Percentiles rank a stretch among this genome's conserved stretches.
These are phyloP conservation scores for Strigops habroptila DNA, from an alignment of 2,113 vertebrate species.

Conservation along the genomic window DNA sequence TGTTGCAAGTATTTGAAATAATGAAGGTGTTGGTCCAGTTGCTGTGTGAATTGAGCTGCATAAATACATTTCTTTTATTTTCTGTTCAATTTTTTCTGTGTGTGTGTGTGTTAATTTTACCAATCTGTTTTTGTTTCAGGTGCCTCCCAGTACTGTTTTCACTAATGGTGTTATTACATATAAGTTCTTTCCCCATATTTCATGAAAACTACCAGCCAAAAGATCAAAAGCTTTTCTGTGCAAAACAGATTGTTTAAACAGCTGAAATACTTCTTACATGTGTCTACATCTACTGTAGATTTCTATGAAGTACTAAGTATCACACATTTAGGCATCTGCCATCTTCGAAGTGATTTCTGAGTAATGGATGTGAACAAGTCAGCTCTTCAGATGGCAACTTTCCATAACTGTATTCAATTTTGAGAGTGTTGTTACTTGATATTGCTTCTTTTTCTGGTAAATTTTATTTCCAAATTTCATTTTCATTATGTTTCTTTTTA, in stretches of 20 bases:
- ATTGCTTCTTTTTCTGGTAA: conserved; percentile 45
- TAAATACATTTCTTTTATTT: conserved; percentile 53
- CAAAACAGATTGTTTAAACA: conserved; percentile 69
- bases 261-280: conserved; percentile 43
- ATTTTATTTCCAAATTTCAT: conserved; percentile 65
- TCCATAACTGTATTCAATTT: conserved; percentile 54
- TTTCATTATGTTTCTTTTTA: conserved; percentile 44
- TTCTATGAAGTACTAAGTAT: conserved; percentile 58
- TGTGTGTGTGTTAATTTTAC: background rate
- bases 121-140: conserved; percentile 36
- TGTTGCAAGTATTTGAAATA: conserved; percentile 28
- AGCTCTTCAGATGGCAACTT: conserved; percentile 46
- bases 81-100: background rate
- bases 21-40: conserved; percentile 25
- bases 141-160: conserved; percentile 47
- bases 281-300: conserved; percentile 35
- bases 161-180: conserved; percentile 58
- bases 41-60: background rate
- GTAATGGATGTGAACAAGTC: conserved; percentile 51
- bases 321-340: conserved; percentile 45
- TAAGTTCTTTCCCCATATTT: conserved; percentile 71
- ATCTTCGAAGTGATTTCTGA: conserved; percentile 38
- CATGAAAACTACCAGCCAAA: conserved; percentile 68
- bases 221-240: conserved; percentile 68
- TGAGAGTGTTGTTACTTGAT: conserved; percentile 13